Conservation (phyloP, 2,113 vertebrate species). For the Phaethon lepturus region DNA sequence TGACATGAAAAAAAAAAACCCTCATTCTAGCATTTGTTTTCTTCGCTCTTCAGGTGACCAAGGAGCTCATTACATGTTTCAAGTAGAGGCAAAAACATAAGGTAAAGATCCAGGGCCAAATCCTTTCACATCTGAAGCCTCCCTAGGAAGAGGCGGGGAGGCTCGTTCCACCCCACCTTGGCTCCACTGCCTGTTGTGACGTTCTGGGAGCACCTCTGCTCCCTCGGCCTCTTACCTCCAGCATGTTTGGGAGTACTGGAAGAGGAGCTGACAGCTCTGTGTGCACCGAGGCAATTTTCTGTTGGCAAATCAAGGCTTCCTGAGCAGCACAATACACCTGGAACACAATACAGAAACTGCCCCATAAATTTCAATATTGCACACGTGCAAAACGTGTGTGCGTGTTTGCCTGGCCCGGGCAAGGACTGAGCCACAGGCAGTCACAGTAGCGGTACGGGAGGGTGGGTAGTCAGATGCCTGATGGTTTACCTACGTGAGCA, state of each 20-base stretch:
- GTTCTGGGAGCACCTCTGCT: background rate
- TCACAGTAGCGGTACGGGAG: background rate
- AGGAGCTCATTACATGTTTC: background rate
- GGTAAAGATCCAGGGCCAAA: background rate
- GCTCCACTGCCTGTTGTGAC: background rate
- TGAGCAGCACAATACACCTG: background rate
- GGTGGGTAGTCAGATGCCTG: background rate
- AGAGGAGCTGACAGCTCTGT: background rate
- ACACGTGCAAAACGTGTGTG: background rate
- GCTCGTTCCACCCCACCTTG: background rate
- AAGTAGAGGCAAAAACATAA: background rate
- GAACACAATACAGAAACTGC: background rate
- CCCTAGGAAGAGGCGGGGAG: background rate
- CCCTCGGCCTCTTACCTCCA: background rate
- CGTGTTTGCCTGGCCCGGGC: background rate
- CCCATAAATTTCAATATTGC: background rate
- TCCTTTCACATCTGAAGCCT: background rate
- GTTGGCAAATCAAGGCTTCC: background rate
- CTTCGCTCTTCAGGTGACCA: background rate
- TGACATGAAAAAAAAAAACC: background rate
- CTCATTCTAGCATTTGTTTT: background rate
- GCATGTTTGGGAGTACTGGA: background rate
- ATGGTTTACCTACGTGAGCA: background rate
- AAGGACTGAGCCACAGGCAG: background rate
- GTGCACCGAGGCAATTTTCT: background rate